Evolutionary conservation across 2,888 invertebrate genomes (phyloP).

Genomic region (Macrosoma leucophasiata): DNA sequence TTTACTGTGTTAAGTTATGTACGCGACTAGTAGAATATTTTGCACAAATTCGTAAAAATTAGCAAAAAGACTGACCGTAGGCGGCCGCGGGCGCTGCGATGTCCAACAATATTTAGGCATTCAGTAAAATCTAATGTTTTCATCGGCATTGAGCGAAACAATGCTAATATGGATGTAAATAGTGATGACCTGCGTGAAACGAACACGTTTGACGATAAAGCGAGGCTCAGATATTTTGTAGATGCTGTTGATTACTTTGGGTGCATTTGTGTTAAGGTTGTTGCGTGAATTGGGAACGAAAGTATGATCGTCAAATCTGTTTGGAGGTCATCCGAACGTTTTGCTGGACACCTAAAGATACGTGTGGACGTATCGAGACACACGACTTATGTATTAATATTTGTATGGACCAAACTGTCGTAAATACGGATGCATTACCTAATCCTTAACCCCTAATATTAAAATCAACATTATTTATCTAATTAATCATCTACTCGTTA

Average conservation of each 20-base stretch:
- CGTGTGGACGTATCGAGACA: constrained; percentile 47
- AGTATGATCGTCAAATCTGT: constrained; percentile 8
- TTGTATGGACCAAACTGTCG: constrained; percentile 75
- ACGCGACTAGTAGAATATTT: constrained; percentile 69
- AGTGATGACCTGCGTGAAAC: constrained; percentile 15
- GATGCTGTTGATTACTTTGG: constrained; percentile 5
- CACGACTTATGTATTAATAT: constrained; percentile 68
- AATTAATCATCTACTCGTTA: constrained; percentile 71
- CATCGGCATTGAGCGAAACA: no score
- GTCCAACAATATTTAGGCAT: constrained; percentile 51
- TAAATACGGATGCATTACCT: constrained; percentile 66
- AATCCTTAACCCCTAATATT: constrained; percentile 68
- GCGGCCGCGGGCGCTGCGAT: constrained; percentile 61
- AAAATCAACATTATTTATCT: constrained; percentile 68
- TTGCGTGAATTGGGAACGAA: constrained; percentile 9
- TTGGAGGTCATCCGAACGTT: constrained; percentile 13
- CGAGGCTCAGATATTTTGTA: constrained; percentile 6
- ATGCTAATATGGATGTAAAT: constrained; percentile 8
- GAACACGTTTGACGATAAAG: constrained; percentile 5
- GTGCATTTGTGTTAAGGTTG: constrained; percentile 5
- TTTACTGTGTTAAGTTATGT: constrained; percentile 64
- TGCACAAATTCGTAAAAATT: constrained; percentile 73
- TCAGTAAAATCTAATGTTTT: constrained; percentile 38
- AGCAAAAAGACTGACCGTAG: constrained; percentile 74
- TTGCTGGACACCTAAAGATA: constrained; percentile 52